Evolutionary conservation across 1,140 invertebrate genomes (phyloP), one percentile per base, ranked within the genome.

Genomic region (Bombus waltoni): DNA sequence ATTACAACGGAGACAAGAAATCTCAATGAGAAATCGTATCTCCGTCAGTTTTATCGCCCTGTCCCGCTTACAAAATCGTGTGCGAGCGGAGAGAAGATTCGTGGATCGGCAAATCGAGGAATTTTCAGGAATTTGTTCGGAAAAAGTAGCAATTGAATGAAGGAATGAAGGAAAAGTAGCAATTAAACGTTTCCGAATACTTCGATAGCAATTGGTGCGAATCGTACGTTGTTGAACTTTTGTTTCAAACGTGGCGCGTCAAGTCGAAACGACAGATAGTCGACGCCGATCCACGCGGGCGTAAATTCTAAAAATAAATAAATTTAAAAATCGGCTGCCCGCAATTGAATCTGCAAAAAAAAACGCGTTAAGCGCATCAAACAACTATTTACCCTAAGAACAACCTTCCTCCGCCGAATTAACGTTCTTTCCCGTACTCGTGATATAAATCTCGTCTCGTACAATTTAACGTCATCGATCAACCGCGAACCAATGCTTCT

Each of bases 401-500:
- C 59, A 62, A 13, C 3, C 28, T n/a, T n/a, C 3, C 59, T 13
- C 59, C 2, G 6, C 15, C n/a, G n/a, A 66, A 66, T 66, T 66
- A 66, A 32, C n/a, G 2, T 32, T 66, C n/a, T 15, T 32, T 32
- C 4, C 18, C 5, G 11, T n/a, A 32, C 32, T 53, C 2, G 47
- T 22, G 18, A 66, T 32, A 32, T 66, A 66, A 66, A 66, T 32
- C 65, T 66, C 65, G 65, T 66, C 65, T 15, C 11, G 5, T 1
- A 66, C 15, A 66, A 66, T 66, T 66, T 66, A 66, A n/a, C 65
- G 65, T 66, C 65, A n/a, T 66, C 47, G 40, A 85, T 85, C 38
- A 72, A 74, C 73, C 44, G 62, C 68, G 81, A 85, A 65, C 47
- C 28, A n/a, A 62, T n/a, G 59, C 28, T 71, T 53, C 73, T 70